Evolutionary conservation across 2,888 invertebrate species (phyloP), one percentile per base, ranked within the genome.

Genomic region (Onchidella celtica): DNA sequence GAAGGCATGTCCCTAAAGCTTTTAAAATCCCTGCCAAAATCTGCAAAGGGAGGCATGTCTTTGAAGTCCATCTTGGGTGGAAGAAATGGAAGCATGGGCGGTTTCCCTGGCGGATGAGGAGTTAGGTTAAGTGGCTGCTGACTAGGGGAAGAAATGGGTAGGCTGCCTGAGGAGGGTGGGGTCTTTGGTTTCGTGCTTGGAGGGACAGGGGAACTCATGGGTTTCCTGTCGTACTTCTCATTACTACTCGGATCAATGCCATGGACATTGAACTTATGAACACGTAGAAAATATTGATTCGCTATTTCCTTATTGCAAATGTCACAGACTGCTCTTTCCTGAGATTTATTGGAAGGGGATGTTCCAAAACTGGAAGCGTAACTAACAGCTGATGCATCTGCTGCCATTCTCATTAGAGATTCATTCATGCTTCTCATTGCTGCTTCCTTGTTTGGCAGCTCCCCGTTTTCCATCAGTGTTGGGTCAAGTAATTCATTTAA

Each of bases 231-330:
- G 38, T 69, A 81, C 57, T 81, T 81, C 27, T 75, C 81, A 65
- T 61, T 81, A 1, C 6, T 61, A 32, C 59, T 75, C 14, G 75
- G 69, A 24, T 89, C 92, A 75, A 94, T 92, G 81, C 94, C 94
- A 89, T 94, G 99, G 97, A 99, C 99, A 92, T 98, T 96, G 92
- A 98, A 96, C 97, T 99, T 99, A 94, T 99, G 99, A 0, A 99
- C 99, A 93, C 99, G 98, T 96, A 99, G 97, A 94, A 99, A 99
- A 93, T 99, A 99, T 94, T 99, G 99, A 94, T 99, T 99, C 95
- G 99, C 99, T 88, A 99, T 94, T 94, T 99, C 98, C 94, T 99
- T 99, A 94, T 99, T 98, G 94, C 99, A 99, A 86, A 99, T 98
- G 93, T 98, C 98, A 93, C 99, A 99, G 24, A 89, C 89, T 24